Conservation (phyloP, 2,797 vertebrate genomes). For the Perodicticus potto region DNA sequence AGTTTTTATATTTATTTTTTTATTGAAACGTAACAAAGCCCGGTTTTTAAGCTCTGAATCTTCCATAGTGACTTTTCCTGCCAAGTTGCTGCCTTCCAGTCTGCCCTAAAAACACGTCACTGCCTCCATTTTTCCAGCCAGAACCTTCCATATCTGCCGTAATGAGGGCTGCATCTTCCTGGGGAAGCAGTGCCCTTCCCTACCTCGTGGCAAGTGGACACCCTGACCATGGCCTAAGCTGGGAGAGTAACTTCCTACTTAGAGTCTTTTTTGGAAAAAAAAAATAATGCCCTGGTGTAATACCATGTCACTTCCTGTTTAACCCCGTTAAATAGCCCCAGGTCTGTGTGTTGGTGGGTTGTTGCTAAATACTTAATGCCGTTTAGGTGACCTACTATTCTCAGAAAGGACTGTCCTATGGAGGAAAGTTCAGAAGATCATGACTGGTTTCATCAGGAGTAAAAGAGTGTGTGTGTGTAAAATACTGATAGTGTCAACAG, state of each 20-base stretch:
- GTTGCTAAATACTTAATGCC: slow-evolving; percentile 68
- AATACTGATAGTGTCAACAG: slow-evolving; percentile 8
- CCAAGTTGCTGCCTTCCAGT: neutral
- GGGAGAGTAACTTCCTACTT: slow-evolving; percentile 5
- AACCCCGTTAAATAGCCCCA: slow-evolving; percentile 49
- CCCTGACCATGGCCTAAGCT: neutral
- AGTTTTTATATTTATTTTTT: neutral
- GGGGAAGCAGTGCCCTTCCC: neutral
- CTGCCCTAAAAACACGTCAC: neutral
- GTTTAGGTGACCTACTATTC: slow-evolving; percentile 63
- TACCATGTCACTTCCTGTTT: slow-evolving; percentile 42
- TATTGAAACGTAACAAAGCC: neutral
- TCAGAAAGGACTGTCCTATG: slow-evolving; percentile 32
- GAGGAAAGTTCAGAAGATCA: slow-evolving; percentile 44
- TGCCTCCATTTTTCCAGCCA: too few species aligned
- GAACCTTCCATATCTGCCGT: neutral
- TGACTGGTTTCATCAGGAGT: slow-evolving; percentile 25
- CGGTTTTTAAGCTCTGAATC: neutral
- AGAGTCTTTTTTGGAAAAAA: slow-evolving; percentile 34
- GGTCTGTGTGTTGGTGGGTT: slow-evolving; percentile 23
- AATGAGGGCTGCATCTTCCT: neutral
- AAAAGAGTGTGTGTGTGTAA: neutral
- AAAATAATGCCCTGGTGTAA: neutral
- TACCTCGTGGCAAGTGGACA: neutral
- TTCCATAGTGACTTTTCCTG: neutral